Conservation (phyloP, 2,797 vertebrate species). For the Mionectes olivaceus region DNA sequence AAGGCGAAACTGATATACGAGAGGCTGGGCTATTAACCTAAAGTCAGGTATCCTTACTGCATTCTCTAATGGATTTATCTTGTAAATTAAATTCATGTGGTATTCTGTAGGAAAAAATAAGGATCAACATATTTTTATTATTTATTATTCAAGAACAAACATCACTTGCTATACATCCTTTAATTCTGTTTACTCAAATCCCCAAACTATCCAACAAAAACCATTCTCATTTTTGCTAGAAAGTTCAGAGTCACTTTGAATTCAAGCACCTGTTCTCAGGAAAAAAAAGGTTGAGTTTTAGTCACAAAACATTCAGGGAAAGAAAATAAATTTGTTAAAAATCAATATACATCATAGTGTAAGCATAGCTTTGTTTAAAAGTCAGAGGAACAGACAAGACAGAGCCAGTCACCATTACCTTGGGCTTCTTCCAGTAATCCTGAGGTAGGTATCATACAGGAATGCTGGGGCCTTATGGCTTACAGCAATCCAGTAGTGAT, state of each 20-base stretch:
- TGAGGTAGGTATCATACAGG: slow-evolving; percentile 99
- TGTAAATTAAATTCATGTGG: slow-evolving; percentile 87
- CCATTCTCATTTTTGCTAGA: slow-evolving; percentile 38
- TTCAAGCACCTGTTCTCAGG: slow-evolving; percentile 68
- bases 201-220: slow-evolving; percentile 44
- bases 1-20: slow-evolving; percentile 86
- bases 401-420: slow-evolving; percentile 91
- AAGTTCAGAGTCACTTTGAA: slow-evolving; percentile 55
- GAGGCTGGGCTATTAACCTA: slow-evolving; percentile 76
- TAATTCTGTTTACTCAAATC: slow-evolving; percentile 55
- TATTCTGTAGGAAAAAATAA: slow-evolving; percentile 88
- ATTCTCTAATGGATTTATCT: slow-evolving; percentile 90
- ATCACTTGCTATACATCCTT: slow-evolving; percentile 42
- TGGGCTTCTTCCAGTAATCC: slow-evolving; percentile 99
- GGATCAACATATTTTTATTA: slow-evolving; percentile 71
- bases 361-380: slow-evolving; percentile 73
- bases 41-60: slow-evolving; percentile 87
- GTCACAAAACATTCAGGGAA: slow-evolving; percentile 42
- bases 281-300: slow-evolving; percentile 37
- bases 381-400: slow-evolving; percentile 81
- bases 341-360: slow-evolving; percentile 54
- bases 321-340: slow-evolving; percentile 10
- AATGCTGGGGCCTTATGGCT: slow-evolving; percentile 99
- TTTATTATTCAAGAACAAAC: slow-evolving; percentile 64
- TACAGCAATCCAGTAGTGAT: slow-evolving; percentile 99